phyloP scores from a whole-genome alignment of 2,113 vertebrate species.

The Otocyon megalotis region DNA sequence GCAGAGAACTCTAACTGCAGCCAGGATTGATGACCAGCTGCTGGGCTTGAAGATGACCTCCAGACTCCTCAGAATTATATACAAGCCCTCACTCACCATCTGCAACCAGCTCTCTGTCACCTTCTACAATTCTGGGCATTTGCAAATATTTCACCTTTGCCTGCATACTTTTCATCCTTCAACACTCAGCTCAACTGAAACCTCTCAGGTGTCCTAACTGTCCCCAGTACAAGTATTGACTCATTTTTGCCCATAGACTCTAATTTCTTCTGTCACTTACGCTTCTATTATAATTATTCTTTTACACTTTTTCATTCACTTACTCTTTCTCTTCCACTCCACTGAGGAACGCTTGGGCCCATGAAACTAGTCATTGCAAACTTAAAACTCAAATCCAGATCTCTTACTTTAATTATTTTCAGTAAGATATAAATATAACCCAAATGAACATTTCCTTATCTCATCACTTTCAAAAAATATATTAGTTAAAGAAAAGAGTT shows the following conservation, averaged over 20 bases:
- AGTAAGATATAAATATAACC: neutral
- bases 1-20: neutral
- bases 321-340: neutral
- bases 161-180: neutral
- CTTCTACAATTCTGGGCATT: neutral
- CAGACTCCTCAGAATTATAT: neutral
- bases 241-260: neutral
- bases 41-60: neutral
- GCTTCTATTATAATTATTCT: neutral
- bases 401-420: neutral
- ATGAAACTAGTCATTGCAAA: neutral
- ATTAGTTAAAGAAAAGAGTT: neutral
- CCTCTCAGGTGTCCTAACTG: neutral
- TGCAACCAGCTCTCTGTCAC: neutral
- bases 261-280: neutral
- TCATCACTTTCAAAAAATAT: neutral
- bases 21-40: neutral
- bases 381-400: slow-evolving; percentile 20
- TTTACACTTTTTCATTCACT: neutral
- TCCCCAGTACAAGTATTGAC: neutral
- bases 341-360: neutral
- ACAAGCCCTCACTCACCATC: neutral
- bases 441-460: neutral
- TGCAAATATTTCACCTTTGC: neutral
- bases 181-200: neutral